phyloP scores from a whole-genome alignment of 2,113 vertebrate genomes.

The Halcyon malimbica region DNA sequence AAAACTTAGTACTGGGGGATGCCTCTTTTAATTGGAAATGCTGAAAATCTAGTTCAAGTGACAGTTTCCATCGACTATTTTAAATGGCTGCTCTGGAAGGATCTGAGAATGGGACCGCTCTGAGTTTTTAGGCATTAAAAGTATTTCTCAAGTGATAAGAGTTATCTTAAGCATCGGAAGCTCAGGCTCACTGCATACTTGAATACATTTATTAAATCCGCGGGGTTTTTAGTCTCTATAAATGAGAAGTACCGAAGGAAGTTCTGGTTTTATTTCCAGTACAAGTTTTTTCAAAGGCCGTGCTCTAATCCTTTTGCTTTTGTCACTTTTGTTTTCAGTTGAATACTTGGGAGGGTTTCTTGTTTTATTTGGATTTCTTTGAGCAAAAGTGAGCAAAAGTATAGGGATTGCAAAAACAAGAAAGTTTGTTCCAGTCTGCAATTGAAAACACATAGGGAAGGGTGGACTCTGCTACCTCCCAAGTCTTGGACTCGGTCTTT shows the following conservation, averaged over 20 bases:
- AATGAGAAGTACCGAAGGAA: background rate
- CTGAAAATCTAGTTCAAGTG: background rate
- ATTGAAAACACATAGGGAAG: background rate
- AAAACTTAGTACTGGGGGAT: background rate
- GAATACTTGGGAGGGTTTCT: background rate
- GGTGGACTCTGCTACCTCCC: background rate
- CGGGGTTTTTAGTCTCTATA: background rate
- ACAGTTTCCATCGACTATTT: rapidly evolving
- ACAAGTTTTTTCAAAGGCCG: rapidly evolving
- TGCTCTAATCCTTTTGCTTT: background rate
- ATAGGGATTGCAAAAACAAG: background rate
- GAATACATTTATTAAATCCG: background rate
- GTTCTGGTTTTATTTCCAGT: background rate
- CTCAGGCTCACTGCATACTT: background rate
- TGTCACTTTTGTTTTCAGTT: background rate
- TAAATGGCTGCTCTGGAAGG: background rate
- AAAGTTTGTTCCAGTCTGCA: background rate
- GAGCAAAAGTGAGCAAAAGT: background rate
- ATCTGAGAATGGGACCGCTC: background rate
- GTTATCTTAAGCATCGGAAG: background rate
- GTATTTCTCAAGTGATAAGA: background rate
- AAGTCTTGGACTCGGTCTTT: background rate
- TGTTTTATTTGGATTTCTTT: background rate
- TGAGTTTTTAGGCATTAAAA: background rate
- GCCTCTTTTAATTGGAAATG: background rate